Percentiles rank a stretch among this genome's conserved stretches.
Evolutionary conservation across 2,113 vertebrate species (phyloP).

Genomic region (Tringa solitaria): DNA sequence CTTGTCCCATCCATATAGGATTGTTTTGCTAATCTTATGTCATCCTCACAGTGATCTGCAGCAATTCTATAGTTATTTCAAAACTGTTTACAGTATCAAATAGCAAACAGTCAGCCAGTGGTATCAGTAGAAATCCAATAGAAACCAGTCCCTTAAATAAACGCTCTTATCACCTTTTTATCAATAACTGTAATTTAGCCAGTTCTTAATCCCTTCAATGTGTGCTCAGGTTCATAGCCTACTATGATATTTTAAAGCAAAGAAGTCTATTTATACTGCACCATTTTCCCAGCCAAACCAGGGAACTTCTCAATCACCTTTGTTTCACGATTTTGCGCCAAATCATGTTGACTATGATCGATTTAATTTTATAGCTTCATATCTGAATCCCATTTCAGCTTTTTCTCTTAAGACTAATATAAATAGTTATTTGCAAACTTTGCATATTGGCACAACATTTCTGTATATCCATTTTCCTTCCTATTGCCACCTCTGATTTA

Average conservation of each 20-base stretch:
- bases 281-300: not conserved
- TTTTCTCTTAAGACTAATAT: not conserved
- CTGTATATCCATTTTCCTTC: not conserved
- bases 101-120: not conserved
- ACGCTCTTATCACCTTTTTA: not conserved
- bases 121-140: not conserved
- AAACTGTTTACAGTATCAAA: not conserved
- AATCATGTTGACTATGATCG: not conserved
- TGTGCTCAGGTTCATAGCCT: not conserved
- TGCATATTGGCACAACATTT: not conserved
- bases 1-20: not conserved
- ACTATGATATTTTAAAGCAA: not conserved
- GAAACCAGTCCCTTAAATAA: not conserved
- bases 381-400: not conserved
- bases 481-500: not conserved
- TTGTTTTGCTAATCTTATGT: not conserved
- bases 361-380: not conserved
- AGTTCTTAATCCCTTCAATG: not conserved
- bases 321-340: not conserved
- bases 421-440: not conserved
- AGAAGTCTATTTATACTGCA: not conserved
- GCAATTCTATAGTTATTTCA: not conserved
- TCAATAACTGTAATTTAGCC: not conserved
- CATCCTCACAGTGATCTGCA: not conserved
- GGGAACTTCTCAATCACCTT: not conserved